Percentiles rank a stretch among this genome's conserved stretches.
These are phyloP conservation scores for Hydropsyche betteni DNA, from an alignment of 2,888 invertebrate genomes.

Conservation along the genomic window DNA sequence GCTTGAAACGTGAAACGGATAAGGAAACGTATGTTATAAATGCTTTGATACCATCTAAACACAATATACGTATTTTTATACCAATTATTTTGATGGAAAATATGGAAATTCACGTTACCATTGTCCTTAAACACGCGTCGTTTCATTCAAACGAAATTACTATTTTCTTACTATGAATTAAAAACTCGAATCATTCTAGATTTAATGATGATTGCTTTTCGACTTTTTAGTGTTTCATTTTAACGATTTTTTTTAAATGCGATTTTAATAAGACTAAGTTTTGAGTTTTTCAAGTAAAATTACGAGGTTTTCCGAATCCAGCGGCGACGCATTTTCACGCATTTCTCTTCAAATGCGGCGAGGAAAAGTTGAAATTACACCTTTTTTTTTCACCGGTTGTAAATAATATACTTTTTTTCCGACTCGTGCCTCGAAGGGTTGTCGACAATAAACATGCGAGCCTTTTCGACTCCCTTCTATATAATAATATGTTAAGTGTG, in stretches of 20 bases:
- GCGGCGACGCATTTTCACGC: background rate
- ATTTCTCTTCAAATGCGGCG: background rate
- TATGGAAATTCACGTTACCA: constrained; percentile 1
- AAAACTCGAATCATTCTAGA: too few species aligned
- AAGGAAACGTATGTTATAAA: constrained; percentile 5
- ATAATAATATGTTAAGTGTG: background rate
- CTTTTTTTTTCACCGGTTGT: constrained; percentile 45
- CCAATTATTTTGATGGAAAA: constrained; percentile 23
- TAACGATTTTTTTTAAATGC: background rate
- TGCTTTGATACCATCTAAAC: constrained; percentile 3
- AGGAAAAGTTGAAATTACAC: constrained; percentile 52
- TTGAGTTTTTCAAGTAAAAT: background rate
- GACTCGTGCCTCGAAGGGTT: background rate
- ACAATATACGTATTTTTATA: constrained; percentile 10
- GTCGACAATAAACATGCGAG: constrained; percentile 17
- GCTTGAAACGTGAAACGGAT: background rate
- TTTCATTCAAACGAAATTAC: too few species aligned
- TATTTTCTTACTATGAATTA: too few species aligned
- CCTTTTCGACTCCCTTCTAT: constrained; percentile 1
- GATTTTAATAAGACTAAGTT: constrained; percentile 1
- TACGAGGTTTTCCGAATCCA: background rate
- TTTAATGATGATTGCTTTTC: too few species aligned
- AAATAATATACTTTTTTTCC: constrained; percentile 49
- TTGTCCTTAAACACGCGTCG: background rate
- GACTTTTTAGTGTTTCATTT: background rate